Conservation (phyloP, 64 coral and sea anemone genomes). For the Actinia tenebrosa region DNA sequence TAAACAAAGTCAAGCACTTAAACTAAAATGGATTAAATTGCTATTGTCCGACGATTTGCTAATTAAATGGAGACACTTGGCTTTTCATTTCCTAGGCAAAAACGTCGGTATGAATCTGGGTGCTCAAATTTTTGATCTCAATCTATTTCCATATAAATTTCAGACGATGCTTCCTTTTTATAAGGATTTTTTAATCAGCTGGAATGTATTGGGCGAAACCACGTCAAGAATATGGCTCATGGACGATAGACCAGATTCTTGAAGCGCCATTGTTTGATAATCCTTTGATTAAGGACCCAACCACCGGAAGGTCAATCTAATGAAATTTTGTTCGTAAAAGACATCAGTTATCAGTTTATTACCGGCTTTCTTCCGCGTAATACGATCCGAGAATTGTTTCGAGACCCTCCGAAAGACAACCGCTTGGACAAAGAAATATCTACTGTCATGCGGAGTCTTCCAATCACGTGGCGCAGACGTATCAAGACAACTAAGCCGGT, state of each 20-base stretch:
- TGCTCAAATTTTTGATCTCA: too few relatives aligned
- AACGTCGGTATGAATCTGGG: not conserved
- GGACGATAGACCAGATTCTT: not conserved
- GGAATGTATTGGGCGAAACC: not conserved
- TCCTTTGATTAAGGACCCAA: not conserved
- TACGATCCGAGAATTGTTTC: not conserved
- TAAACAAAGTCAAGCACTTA: too few relatives aligned
- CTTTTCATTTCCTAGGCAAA: not conserved
- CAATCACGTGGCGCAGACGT: not conserved
- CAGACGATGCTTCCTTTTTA: not conserved
- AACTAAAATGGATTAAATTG: not conserved
- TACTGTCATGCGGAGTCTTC: not conserved
- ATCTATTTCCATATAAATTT: too few relatives aligned
- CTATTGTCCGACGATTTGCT: not conserved
- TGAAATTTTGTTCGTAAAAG: not conserved
- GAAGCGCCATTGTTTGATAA: not conserved
- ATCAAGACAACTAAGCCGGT: not conserved
- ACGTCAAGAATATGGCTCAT: not conserved
- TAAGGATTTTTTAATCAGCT: not conserved
- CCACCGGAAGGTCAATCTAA: not conserved
- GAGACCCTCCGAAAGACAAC: not conserved
- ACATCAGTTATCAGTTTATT: not conserved
- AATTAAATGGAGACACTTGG: not conserved
- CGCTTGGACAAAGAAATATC: not conserved
- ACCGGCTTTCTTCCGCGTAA: not conserved